Base-by-base conservation (phyloP, 2,797 vertebrate genomes). In the Anableps anableps region DNA sequence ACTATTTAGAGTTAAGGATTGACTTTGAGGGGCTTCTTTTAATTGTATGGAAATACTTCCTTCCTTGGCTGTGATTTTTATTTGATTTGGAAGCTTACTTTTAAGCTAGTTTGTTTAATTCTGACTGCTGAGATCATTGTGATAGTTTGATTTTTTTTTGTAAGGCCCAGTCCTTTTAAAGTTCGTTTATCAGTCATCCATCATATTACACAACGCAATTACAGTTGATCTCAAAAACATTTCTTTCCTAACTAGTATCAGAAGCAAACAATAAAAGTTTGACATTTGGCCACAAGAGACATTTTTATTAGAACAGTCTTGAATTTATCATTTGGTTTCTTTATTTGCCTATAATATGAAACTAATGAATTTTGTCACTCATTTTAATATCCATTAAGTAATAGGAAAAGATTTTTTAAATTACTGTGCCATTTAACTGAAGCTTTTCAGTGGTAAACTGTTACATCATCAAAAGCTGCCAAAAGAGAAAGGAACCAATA, bases 141-240 rank as follows among this genome's bases (percentile, higher is more conserved):
- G 21, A 23, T 51, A 21, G 50, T 19, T 51, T 51, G 50, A 23
- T 17, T 23, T 51, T 51, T 51, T 36, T 55, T 55, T n/a, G 21
- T n/a, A 50, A 50, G 55, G 14, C 8, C 3, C 19, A 45, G 77
- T 76, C 76, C 31, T 51, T 74, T 29, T 26, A 4, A 1, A 3
- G 76, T 73, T 81, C 83, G 71, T 71, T 17, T 19, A 5, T 48
- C 48, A 50, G 17, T 50, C 48, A 50, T 50, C 85, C 86, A 89
- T 79, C 70, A 19, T 81, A 77, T 80, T 77, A 26, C 38, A 76
- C 72, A 58, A 23, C 79, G 47, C 83, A 85, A 88, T 84, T 76
- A 81, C 82, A 82, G 79, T 58, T 19, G 60, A 51, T 62, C 34
- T 72, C 41, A 66, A 53, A 81, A 86, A 78, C 53, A 73, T 70